phyloP scores from a whole-genome alignment of 2,797 vertebrate genomes.

The Poeciliopsis turneri region DNA sequence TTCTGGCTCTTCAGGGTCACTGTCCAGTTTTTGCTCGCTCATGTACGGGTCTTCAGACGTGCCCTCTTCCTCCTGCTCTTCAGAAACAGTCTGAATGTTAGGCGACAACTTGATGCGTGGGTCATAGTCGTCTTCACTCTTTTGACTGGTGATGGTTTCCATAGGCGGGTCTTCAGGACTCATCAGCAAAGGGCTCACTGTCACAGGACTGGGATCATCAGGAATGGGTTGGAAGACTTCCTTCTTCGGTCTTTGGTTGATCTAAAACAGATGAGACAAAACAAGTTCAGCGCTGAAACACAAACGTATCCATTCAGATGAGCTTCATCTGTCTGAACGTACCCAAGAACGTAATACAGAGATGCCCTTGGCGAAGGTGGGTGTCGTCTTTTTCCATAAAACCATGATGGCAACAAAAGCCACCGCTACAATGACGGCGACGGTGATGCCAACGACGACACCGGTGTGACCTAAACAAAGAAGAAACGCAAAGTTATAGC shows the following conservation, averaged over 20 bases:
- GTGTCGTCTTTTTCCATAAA: constrained; percentile 19
- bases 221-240: accelerated
- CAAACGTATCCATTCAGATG: not conserved
- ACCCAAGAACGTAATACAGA: constrained; percentile 13
- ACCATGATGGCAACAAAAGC: not conserved
- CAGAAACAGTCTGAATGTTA: accelerated
- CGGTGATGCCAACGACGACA: accelerated
- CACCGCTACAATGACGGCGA: accelerated
- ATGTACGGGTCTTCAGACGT: constrained; percentile 10
- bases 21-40: not conserved
- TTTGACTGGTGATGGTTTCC: accelerated
- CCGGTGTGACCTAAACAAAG: constrained; percentile 1
- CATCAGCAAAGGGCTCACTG: accelerated
- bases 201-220: accelerated
- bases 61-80: accelerated
- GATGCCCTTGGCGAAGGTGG: accelerated
- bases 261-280: constrained; percentile 28
- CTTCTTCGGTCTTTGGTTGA: accelerated
- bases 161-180: accelerated
- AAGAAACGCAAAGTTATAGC: not conserved
- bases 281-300: not conserved
- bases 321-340: not conserved
- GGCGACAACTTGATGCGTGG: accelerated
- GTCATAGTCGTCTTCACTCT: accelerated
- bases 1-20: not conserved